Percentiles rank a stretch among this genome's conserved stretches.
Conservation (phyloP, 1,140 invertebrate species). For the Agraylea sexmaculata region DNA sequence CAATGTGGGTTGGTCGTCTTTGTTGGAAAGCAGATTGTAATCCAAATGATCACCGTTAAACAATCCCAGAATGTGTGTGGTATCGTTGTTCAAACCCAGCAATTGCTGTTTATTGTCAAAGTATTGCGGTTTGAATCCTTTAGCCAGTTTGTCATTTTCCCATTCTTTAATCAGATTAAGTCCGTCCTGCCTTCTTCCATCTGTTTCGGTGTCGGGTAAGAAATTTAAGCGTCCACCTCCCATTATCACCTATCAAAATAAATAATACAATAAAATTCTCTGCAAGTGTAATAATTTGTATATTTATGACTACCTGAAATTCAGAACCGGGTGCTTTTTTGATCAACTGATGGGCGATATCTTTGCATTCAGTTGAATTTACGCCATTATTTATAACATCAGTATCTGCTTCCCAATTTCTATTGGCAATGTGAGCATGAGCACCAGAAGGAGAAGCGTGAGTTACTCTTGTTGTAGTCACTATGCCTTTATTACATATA, state of each 20-base stretch:
- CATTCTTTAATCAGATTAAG: conserved; percentile 40
- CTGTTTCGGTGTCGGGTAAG: conserved; percentile 25
- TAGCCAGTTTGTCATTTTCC: conserved; percentile 36
- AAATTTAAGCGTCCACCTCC: conserved; percentile 39
- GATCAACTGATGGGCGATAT: conserved; percentile 50
- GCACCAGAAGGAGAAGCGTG: conserved; percentile 63
- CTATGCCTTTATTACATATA: conserved; percentile 41
- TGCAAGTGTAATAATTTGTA: conserved; percentile 3
- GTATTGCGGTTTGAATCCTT: conserved; percentile 25
- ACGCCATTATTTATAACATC: conserved; percentile 34
- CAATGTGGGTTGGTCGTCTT: conserved; percentile 32
- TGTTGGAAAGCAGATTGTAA: conserved; percentile 39
- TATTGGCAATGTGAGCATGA: conserved; percentile 62
- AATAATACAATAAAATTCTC: conserved; percentile 4
- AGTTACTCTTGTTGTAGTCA: conserved; percentile 62
- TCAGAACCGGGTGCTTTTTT: conserved; percentile 41
- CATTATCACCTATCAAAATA: conserved; percentile 35
- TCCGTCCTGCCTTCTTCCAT: conserved; percentile 26
- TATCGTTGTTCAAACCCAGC: conserved; percentile 29
- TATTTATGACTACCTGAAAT: conserved; percentile 30
- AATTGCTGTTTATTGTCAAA: conserved; percentile 25
- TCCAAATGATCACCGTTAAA: conserved; percentile 42
- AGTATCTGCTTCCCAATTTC: conserved; percentile 72
- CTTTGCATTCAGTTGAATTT: conserved; percentile 31
- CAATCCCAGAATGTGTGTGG: conserved; percentile 44